Conservation (phyloP, 1,140 invertebrate genomes). For the Aphelenchoides fujianensis region DNA sequence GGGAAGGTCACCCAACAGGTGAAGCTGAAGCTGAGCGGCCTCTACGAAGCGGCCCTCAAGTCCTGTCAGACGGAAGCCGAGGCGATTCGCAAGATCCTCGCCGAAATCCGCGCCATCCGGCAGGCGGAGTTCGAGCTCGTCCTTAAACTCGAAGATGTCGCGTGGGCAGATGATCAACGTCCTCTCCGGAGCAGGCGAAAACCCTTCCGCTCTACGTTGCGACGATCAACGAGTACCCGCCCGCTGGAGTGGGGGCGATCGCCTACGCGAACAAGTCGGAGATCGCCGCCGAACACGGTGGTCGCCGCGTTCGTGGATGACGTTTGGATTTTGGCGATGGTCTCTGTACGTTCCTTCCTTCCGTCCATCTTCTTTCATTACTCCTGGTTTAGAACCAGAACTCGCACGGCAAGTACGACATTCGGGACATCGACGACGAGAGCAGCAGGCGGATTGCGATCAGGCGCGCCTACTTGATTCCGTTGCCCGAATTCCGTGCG, state of each 20-base stretch:
- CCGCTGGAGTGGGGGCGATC: constrained; percentile 83
- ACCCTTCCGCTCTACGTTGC: constrained; percentile 89
- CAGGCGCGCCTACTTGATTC: constrained; percentile 73
- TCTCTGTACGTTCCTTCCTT: constrained; percentile 63
- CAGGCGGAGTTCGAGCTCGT: constrained; percentile 40
- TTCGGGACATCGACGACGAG: constrained; percentile 94
- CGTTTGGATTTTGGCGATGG: constrained; percentile 96
- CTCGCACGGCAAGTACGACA: constrained; percentile 79
- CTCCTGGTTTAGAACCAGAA: constrained; percentile 25
- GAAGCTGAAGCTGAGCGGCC: constrained; percentile 33
- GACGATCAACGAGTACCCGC: constrained; percentile 76
- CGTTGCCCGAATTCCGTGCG: constrained; percentile 87
- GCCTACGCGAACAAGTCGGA: constrained; percentile 71
- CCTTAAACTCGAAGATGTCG: constrained; percentile 26
- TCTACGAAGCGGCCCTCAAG: constrained; percentile 40
- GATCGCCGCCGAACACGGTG: constrained; percentile 76
- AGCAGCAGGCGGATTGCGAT: constrained; percentile 77
- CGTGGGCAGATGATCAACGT: constrained; percentile 90
- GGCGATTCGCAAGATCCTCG: constrained; percentile 33
- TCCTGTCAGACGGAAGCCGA: constrained; percentile 40
- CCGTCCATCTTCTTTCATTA: constrained; percentile 1
- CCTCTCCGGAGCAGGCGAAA: constrained; percentile 81
- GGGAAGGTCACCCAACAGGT: constrained; percentile 33
- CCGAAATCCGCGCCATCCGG: constrained; percentile 24
- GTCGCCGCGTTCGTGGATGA: constrained; percentile 90